A percentile compares a stretch with the other conserved stretches of the same genome.
Evolutionary conservation across 64 coral and sea anemone genomes (phyloP).

Genomic region (Stylophora pistillata): DNA sequence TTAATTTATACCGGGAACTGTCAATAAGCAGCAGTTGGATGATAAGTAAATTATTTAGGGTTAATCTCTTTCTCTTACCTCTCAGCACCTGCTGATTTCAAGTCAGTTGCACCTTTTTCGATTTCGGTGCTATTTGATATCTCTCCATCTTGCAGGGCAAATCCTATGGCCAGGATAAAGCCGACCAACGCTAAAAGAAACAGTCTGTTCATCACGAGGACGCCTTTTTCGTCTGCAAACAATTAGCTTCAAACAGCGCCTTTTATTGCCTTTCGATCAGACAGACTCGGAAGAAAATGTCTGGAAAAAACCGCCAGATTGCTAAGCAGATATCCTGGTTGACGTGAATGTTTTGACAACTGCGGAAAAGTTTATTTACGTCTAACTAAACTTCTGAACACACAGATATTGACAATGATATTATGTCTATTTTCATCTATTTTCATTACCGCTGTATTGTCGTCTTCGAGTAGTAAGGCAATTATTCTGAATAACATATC

Average conservation of each 20-base stretch:
- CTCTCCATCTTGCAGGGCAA: neutral
- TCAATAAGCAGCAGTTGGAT: no score
- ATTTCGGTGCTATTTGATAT: neutral
- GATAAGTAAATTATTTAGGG: no score
- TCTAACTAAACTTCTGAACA: no score
- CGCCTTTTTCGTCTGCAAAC: neutral
- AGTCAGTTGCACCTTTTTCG: neutral
- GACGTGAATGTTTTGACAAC: neutral
- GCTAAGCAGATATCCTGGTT: neutral
- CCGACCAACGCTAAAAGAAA: neutral
- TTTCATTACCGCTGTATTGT: no score
- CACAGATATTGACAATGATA: no score
- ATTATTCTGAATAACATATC: no score
- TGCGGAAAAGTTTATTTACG: no score
- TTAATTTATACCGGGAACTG: no score
- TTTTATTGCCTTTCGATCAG: neutral
- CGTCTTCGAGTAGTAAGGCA: no score
- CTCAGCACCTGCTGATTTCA: neutral
- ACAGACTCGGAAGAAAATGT: neutral
- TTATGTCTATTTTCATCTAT: no score
- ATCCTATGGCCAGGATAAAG: neutral
- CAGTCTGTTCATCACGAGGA: neutral
- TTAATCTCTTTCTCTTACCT: neutral
- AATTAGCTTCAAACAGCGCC: neutral
- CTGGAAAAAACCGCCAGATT: neutral